phyloP scores from a whole-genome alignment of 1,140 invertebrate genomes.

The Arctopsyche grandis region DNA sequence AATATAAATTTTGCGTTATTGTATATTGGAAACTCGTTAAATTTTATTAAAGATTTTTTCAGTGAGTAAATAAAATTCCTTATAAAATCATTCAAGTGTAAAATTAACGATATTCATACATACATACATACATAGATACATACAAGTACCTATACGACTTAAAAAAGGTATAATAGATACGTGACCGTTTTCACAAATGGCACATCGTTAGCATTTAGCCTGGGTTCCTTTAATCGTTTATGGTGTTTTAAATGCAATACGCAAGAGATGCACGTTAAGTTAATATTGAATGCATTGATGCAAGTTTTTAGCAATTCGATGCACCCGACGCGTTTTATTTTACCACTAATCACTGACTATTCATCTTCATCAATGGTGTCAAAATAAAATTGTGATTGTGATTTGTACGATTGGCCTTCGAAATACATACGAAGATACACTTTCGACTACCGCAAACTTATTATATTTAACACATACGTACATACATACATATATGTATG shows the following conservation, averaged over 20 bases:
- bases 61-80: background rate
- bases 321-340: background rate
- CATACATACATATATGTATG: background rate
- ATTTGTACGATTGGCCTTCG: conserved; percentile 19
- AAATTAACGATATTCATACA: background rate
- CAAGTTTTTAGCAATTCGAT: conserved; percentile 12
- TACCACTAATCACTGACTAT: background rate
- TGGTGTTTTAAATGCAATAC: too few relatives aligned
- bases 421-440: background rate
- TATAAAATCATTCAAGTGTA: conserved; percentile 4
- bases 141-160: too few relatives aligned
- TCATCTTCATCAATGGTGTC: conserved; percentile 29
- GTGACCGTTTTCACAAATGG: too few relatives aligned
- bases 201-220: too few relatives aligned
- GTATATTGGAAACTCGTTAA: conserved; percentile 7
- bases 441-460: conserved; percentile 31
- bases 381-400: conserved; percentile 22
- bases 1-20: background rate
- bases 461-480: background rate
- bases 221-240: too few relatives aligned
- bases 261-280: too few relatives aligned
- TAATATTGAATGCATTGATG: background rate
- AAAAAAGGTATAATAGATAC: too few relatives aligned
- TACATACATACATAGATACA: too few relatives aligned
- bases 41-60: background rate